Evolutionary conservation across 2,888 invertebrate genomes (phyloP), one percentile per base, ranked within the genome.

Genomic region (Rhaphigaster nebulosa): DNA sequence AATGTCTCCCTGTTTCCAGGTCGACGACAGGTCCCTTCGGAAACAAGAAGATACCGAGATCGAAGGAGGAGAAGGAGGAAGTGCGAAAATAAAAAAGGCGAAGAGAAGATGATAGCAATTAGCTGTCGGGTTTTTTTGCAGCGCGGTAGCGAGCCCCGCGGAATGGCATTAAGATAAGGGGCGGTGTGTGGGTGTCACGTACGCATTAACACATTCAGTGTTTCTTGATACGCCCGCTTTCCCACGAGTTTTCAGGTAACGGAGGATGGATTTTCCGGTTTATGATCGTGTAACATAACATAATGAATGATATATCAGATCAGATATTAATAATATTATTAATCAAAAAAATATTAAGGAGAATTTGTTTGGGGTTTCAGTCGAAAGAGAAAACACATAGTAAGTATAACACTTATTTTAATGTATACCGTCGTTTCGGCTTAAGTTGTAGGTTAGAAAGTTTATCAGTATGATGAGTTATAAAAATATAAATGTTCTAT

Each of bases 101-200:
- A 8, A n/a, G 45, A 45, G 84, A 84, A 84, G 84, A 84, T 45
- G 84, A 84, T 50, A 84, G 84, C 84, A 84, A 84, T 84, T 84
- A 84, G 84, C 84, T 45, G 84, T 84, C 45, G 45, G n/a, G 45
- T 45, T 84, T 84, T 80, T 84, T 84, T 84, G 84, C 84, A 26
- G n/a, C 18, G 41, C n/a, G 45, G 84, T 50, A 84, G 84, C 84
- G 45, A n/a, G 45, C 45, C 10, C 20, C 15, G 84, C 10, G 84
- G 84, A 84, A 84, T 84, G 84, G 84, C 84, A 84, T 84, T 84
- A 84, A 84, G 84, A 84, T 84, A 84, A 84, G 84, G 4, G 15
- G 2, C 84, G 8, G 84, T 84, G 84, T 84, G 84, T 84, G 45
- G 84, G 45, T 84, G 84, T 45, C 84, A 84, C 84, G 84, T 84